Base-by-base conservation (phyloP, 2,888 invertebrate genomes). In the Acleris cristana region DNA sequence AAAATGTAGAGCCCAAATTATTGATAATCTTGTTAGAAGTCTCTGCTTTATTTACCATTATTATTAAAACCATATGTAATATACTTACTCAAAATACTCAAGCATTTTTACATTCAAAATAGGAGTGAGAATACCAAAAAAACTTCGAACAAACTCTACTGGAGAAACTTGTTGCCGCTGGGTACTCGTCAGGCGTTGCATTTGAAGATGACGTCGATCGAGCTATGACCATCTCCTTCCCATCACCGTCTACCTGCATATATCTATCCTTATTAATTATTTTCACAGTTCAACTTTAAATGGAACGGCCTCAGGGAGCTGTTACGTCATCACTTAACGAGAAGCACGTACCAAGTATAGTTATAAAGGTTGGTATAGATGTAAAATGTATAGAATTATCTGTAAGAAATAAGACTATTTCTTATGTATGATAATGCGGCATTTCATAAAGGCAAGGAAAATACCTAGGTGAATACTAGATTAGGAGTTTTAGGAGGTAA, bases 161-260 rank as follows among this genome's bases (percentile, higher is more conserved):
- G 69, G 66, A 72, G 77, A 79, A 90, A 92, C 89, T 86, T 90
- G 79, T 82, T 83, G 74, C 75, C 81, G 73, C 77, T 74, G 79
- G 86, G 81, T 93, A 92, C 89, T 79, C 83, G 75, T 83, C 86
- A 85, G 79, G 76, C 80, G 83, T 80, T 81, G 81, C 84, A 81
- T 84, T 91, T 78, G 81, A 88, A 89, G 92, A 87, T 87, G 90
- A 87, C 85, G 81, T 77, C 79, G 82, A 87, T 83, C 79, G 80
- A 84, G 74, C 78, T 86, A 83, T 80, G 79, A 84, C 87, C 85
- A 79, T 92, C 92, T 89, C 87, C 81, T 86, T 93, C 87, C 82
- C 80, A 79, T 88, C 80, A 84, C 88, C 76, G 83, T 88, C 81
- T 84, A 85, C 82, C 81, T 85, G 79, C 79, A 84, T 89, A 80